phyloP scores from a whole-genome alignment of 2,797 vertebrate genomes.

The Tenualosa thibaudeaui region DNA sequence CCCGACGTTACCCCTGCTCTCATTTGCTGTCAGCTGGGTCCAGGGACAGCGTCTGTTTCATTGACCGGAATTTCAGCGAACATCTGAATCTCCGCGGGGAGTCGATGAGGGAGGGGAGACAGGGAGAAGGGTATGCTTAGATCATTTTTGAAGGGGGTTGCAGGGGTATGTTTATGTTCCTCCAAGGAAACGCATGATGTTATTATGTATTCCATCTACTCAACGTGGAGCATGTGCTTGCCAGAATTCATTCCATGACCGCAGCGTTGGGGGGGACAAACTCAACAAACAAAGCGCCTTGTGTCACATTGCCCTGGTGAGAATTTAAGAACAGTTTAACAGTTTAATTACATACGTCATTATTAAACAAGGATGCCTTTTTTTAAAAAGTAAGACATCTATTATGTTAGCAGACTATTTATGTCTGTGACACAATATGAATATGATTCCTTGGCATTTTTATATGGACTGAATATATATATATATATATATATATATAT shows the following conservation, averaged over 20 bases:
- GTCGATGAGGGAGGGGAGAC: slow-evolving; percentile 53
- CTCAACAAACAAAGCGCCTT: background rate
- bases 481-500: no score
- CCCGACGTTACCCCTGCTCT: slow-evolving; percentile 61
- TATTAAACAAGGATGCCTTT: background rate
- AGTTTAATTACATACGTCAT: background rate
- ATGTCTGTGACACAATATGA: background rate
- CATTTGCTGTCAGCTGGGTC: slow-evolving; percentile 81
- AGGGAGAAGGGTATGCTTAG: slow-evolving; percentile 43
- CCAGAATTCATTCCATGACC: slow-evolving; percentile 23
- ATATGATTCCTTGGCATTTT: background rate
- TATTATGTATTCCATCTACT: slow-evolving; percentile 26
- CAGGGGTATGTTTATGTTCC: slow-evolving; percentile 25
- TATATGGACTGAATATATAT: background rate
- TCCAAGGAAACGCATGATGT: slow-evolving; percentile 19
- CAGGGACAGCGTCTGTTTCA: slow-evolving; percentile 75
- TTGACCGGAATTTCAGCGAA: slow-evolving; percentile 80
- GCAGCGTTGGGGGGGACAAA: background rate
- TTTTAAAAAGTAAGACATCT: background rate
- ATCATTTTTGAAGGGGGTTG: slow-evolving; percentile 24
- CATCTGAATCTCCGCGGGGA: slow-evolving; percentile 74
- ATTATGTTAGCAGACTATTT: background rate
- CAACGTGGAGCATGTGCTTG: slow-evolving; percentile 11
- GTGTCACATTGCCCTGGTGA: background rate
- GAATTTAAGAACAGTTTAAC: background rate